These are phyloP conservation scores for Zaprionus lineosus DNA, from an alignment of 2,888 invertebrate species.

Conservation along the genomic window DNA sequence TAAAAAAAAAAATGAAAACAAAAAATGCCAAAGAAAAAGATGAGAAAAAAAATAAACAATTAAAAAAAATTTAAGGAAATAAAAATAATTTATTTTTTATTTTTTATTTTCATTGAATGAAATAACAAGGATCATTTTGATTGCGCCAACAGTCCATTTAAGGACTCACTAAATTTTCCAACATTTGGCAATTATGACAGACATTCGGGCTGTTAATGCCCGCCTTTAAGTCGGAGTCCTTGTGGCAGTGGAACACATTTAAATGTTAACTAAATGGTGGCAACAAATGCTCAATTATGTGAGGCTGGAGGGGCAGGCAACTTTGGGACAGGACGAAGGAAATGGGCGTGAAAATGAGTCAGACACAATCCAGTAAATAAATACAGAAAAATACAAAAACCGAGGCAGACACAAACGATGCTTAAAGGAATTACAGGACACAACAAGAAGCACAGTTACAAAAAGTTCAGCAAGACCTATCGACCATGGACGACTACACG, in stretches of 20 bases:
- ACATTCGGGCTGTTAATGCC: background rate
- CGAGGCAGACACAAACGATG: background rate
- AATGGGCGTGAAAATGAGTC: conserved; percentile 5
- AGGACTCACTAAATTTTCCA: too few relatives aligned
- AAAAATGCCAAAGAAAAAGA: too few relatives aligned
- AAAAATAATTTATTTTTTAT: too few relatives aligned
- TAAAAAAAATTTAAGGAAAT: too few relatives aligned
- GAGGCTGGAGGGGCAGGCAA: background rate
- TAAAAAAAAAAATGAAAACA: too few relatives aligned
- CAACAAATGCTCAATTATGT: conserved; percentile 46
- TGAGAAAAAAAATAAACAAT: too few relatives aligned
- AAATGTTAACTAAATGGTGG: conserved; percentile 40
- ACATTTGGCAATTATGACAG: conserved; percentile 5
- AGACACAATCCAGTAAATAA: conserved; percentile 18
- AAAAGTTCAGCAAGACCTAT: too few relatives aligned
- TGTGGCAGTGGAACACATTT: conserved; percentile 46
- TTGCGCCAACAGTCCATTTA: too few relatives aligned
- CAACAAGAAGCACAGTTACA: conserved; percentile 11
- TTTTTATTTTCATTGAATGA: too few relatives aligned
- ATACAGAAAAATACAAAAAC: conserved; percentile 8
- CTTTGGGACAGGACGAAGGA: background rate
- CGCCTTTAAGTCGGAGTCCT: background rate
- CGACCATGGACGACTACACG: too few relatives aligned
- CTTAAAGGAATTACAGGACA: conserved; percentile 30
- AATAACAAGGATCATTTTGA: too few relatives aligned